A percentile compares a stretch with the other conserved stretches of the same genome.
phyloP scores from a whole-genome alignment of 2,113 vertebrate genomes.

The Pluvialis apricaria region DNA sequence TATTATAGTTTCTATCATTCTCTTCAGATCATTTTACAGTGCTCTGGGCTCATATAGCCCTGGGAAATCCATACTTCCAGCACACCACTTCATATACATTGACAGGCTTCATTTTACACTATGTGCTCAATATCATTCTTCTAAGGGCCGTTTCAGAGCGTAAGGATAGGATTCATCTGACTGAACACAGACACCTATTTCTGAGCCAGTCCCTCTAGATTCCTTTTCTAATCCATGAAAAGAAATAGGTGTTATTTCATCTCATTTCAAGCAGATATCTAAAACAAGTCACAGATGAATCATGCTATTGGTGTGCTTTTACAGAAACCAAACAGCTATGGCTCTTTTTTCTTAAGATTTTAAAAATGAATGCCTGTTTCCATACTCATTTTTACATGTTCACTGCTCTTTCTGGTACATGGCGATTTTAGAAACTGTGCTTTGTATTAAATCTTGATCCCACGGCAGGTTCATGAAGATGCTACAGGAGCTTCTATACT shows the following conservation, averaged over 20 bases:
- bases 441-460: background rate
- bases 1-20: background rate
- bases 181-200: background rate
- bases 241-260: background rate
- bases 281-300: background rate
- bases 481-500: background rate
- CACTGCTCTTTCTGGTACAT: background rate
- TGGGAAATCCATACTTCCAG: background rate
- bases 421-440: background rate
- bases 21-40: constrained; percentile 1
- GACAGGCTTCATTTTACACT: background rate
- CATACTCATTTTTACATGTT: background rate
- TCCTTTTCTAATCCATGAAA: background rate
- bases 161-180: background rate
- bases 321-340: background rate
- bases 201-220: background rate
- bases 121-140: background rate
- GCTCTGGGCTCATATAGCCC: background rate
- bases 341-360: background rate
- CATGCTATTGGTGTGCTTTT: background rate
- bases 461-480: background rate
- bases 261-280: background rate
- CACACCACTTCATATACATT: background rate
- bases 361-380: background rate
- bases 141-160: background rate